Conservation (phyloP, 53 echinoderm and acorn worm genomes). For the Patiria pectinifera region DNA sequence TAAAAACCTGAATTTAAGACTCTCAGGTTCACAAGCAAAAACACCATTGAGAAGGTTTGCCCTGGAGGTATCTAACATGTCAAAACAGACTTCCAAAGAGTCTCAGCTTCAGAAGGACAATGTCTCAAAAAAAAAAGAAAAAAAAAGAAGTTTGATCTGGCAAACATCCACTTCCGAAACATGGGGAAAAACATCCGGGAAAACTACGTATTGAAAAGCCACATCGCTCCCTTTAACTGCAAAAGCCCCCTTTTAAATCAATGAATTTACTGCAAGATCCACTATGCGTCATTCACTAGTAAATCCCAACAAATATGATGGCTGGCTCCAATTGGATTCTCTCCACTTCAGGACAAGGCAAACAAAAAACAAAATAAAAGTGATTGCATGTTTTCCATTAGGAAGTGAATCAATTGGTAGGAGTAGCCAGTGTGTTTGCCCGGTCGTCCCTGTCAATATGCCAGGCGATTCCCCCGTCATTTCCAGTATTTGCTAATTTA, state of each 20-base stretch:
- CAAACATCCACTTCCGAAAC: no score
- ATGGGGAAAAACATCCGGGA: no score
- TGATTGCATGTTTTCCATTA: neutral
- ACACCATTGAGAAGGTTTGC: neutral
- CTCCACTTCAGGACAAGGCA: neutral
- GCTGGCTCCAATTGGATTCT: neutral
- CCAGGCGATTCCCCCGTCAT: neutral
- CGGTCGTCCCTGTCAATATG: neutral
- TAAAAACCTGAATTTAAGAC: no score
- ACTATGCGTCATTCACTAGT: neutral
- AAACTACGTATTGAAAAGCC: no score
- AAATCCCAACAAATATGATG: neutral
- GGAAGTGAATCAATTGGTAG: neutral
- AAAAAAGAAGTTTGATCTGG: neutral
- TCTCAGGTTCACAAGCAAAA: neutral
- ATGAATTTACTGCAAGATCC: neutral
- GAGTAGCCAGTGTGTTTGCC: neutral
- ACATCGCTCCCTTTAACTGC: no score
- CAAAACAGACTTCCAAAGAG: no score
- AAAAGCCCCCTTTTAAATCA: no score
- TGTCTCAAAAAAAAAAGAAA: no score
- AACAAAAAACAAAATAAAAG: neutral
- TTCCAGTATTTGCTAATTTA: neutral
- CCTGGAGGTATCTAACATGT: no score
- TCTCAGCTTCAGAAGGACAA: no score